Conservation (phyloP, 2,888 invertebrate genomes). For the Malacosoma neustria region DNA sequence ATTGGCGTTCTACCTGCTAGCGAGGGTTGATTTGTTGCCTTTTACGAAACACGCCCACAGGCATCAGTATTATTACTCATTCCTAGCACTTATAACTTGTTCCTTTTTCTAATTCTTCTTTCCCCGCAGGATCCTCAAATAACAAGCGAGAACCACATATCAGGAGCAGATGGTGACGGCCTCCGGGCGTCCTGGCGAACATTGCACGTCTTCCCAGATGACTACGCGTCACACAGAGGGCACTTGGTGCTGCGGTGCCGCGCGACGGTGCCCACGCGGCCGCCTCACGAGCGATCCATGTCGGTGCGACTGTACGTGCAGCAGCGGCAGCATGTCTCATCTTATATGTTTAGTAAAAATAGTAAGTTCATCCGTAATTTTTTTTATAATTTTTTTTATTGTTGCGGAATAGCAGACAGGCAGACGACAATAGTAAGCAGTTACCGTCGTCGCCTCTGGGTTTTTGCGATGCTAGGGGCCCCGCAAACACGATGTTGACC, state of each 20-base stretch:
- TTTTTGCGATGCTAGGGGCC: no score
- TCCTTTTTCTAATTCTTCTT: slow-evolving; percentile 1
- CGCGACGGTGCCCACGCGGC: slow-evolving; percentile 48
- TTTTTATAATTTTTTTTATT: no score
- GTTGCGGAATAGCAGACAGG: no score
- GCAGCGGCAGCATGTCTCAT: slow-evolving; percentile 57
- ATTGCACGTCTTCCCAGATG: slow-evolving; percentile 55
- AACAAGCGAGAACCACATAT: slow-evolving; percentile 50
- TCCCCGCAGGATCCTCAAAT: slow-evolving; percentile 49
- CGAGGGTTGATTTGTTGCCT: no score
- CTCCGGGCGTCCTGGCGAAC: slow-evolving; percentile 61
- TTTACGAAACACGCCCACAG: no score
- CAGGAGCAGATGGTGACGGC: slow-evolving; percentile 57
- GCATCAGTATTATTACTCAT: no score
- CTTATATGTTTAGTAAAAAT: slow-evolving; percentile 68
- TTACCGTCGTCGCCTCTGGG: no score
- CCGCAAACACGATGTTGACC: no score
- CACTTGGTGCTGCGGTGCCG: slow-evolving; percentile 55
- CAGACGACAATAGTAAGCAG: no score
- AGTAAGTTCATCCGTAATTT: no score
- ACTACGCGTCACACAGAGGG: slow-evolving; percentile 57
- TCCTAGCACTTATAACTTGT: no score
- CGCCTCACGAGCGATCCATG: slow-evolving; percentile 53
- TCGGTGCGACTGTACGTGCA: slow-evolving; percentile 61
- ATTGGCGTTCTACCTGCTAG: no score